Evolutionary conservation across 2,797 vertebrate genomes (phyloP).

Genomic region (Diplodus puntazzo): DNA sequence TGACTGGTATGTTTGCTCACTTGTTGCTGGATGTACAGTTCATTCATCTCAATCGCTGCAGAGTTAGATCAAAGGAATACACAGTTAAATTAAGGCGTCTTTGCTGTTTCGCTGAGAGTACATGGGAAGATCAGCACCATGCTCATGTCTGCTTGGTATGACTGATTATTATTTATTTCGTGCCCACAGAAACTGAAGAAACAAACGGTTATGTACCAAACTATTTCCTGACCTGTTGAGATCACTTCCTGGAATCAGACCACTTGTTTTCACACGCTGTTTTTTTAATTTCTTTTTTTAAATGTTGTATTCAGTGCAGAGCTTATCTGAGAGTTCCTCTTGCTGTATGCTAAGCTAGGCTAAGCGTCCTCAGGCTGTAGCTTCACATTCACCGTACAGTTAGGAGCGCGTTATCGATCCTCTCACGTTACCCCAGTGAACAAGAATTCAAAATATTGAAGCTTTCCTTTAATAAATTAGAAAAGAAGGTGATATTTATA

Average conservation of each 20-base stretch:
- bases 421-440: background rate
- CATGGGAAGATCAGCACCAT: background rate
- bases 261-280: background rate
- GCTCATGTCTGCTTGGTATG: background rate
- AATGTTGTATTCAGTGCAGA: background rate
- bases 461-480: background rate
- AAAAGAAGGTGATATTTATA: background rate
- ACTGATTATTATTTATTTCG: background rate
- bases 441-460: too few relatives aligned
- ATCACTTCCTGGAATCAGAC: background rate
- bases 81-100: background rate
- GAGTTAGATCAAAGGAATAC: background rate
- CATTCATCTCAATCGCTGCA: background rate
- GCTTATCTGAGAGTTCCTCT: background rate
- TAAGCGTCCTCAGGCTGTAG: too few relatives aligned
- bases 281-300: background rate
- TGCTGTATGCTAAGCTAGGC: background rate
- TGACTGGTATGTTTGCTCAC: background rate
- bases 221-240: background rate
- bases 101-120: background rate
- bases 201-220: background rate
- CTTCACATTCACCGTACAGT: background rate
- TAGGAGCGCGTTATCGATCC: background rate
- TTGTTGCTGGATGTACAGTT: background rate
- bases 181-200: too few relatives aligned